phyloP scores from a whole-genome alignment of 2,888 invertebrate species.

The Dromius quadrimaculatus region DNA sequence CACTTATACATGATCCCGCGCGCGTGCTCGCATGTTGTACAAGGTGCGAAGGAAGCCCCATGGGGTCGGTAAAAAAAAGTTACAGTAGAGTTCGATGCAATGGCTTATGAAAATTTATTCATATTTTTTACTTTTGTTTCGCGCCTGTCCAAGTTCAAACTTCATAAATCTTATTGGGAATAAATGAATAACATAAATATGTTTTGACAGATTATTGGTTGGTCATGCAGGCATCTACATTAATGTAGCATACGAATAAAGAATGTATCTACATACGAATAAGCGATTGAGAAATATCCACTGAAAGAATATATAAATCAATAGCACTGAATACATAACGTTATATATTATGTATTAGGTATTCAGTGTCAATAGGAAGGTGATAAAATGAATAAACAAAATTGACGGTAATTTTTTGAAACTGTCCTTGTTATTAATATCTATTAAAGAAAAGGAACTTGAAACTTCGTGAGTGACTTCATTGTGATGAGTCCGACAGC shows the following conservation, averaged over 20 bases:
- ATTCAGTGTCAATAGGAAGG: no score
- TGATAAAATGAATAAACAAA: no score
- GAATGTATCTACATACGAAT: no score
- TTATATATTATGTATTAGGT: no score
- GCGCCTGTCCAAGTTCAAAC: slow-evolving; percentile 41
- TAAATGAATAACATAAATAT: slow-evolving; percentile 51
- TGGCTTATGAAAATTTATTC: slow-evolving; percentile 50
- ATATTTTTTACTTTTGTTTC: slow-evolving; percentile 45
- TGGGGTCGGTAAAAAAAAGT: neutral
- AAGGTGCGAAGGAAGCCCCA: slow-evolving; percentile 30
- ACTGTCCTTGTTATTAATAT: no score
- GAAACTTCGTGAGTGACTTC: no score
- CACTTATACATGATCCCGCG: no score
- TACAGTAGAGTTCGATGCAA: slow-evolving; percentile 18
- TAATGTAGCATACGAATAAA: neutral
- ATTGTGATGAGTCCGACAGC: no score
- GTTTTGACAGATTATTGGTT: slow-evolving; percentile 50
- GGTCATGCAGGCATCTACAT: slow-evolving; percentile 44
- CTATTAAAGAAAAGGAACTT: no score
- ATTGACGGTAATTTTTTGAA: no score
- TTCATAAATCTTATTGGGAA: slow-evolving; percentile 46
- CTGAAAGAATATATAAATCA: no score
- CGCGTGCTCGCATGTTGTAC: slow-evolving; percentile 11
- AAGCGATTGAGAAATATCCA: neutral
- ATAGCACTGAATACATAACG: no score